These are phyloP conservation scores for Lordiphosa collinella DNA, from an alignment of 1,140 invertebrate genomes.

Conservation along the genomic window DNA sequence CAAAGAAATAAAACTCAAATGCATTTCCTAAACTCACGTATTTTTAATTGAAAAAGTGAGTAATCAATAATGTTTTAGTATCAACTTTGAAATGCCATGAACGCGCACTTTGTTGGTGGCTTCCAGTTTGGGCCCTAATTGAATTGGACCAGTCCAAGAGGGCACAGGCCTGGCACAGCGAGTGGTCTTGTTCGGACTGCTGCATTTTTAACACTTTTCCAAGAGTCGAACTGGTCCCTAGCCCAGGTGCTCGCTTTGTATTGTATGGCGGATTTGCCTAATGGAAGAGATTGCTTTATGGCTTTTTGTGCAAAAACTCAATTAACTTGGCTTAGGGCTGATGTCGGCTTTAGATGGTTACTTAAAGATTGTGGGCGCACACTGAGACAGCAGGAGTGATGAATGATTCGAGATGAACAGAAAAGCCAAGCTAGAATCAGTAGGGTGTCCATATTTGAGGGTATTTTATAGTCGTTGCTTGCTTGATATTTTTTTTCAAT, in stretches of 20 bases:
- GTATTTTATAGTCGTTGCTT: too few relatives aligned
- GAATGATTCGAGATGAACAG: too few relatives aligned
- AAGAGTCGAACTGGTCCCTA: not conserved
- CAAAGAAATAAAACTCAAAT: conserved; percentile 13
- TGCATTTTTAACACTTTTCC: conserved; percentile 27
- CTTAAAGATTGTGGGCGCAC: too few relatives aligned
- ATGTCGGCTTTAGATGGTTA: too few relatives aligned
- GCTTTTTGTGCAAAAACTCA: conserved; percentile 31
- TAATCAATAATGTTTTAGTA: conserved; percentile 55
- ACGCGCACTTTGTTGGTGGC: conserved; percentile 50
- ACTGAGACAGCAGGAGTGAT: too few relatives aligned
- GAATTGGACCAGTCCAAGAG: conserved; percentile 29
- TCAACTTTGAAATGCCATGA: conserved; percentile 34
- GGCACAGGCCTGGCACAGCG: conserved; percentile 15
- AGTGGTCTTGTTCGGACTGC: conserved; percentile 25
- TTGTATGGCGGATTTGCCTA: conserved; percentile 19
- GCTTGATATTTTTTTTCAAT: too few relatives aligned
- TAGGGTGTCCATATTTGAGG: not conserved
- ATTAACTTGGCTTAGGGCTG: conserved; percentile 23
- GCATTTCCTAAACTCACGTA: conserved; percentile 18
- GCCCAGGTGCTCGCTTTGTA: too few relatives aligned
- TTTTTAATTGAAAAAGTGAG: conserved; percentile 60
- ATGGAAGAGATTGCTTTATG: conserved; percentile 34
- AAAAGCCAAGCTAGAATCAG: not conserved
- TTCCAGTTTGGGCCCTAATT: conserved; percentile 50